Evolutionary conservation across 1,140 invertebrate genomes (phyloP).

Genomic region (Zelostemma sp.): DNA sequence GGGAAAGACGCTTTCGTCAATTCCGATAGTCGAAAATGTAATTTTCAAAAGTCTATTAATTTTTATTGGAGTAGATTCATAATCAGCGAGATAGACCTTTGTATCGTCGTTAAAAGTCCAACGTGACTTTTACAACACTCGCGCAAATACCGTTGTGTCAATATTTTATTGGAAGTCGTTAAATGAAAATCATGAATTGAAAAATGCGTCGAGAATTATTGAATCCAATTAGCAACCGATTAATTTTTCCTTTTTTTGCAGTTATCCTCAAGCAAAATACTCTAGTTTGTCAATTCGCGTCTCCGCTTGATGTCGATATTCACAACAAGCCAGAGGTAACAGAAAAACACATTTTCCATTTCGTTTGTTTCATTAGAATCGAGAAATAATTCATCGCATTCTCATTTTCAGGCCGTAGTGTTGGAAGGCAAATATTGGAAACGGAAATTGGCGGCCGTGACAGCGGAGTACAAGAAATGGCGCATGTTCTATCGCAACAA

Average conservation of each 20-base stretch:
- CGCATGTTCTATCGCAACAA: conserved; percentile 93
- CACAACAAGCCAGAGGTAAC: conserved; percentile 96
- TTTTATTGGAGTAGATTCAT: neutral
- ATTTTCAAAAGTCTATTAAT: too few relatives aligned
- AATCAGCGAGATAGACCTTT: conserved; percentile 6
- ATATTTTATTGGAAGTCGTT: too few relatives aligned
- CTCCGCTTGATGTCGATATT: conserved; percentile 92
- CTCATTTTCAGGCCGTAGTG: conserved; percentile 82
- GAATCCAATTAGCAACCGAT: neutral
- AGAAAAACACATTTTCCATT: too few relatives aligned
- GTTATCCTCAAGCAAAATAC: conserved; percentile 93
- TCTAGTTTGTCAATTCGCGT: conserved; percentile 95
- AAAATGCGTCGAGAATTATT: neutral
- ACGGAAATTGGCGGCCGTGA: conserved; percentile 93
- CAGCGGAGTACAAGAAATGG: conserved; percentile 99
- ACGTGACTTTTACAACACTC: too few relatives aligned
- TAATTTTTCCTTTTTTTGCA: conserved; percentile 70
- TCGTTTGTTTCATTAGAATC: too few relatives aligned
- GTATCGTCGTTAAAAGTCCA: conserved; percentile 5
- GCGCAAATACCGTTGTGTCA: too few relatives aligned
- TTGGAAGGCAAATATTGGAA: conserved; percentile 99
- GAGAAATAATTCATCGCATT: neutral
- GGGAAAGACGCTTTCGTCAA: neutral
- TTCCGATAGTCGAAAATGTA: neutral
- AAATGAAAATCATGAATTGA: too few relatives aligned